phyloP scores from a whole-genome alignment of 2,113 vertebrate species.

The Nycticryphes semicollaris region DNA sequence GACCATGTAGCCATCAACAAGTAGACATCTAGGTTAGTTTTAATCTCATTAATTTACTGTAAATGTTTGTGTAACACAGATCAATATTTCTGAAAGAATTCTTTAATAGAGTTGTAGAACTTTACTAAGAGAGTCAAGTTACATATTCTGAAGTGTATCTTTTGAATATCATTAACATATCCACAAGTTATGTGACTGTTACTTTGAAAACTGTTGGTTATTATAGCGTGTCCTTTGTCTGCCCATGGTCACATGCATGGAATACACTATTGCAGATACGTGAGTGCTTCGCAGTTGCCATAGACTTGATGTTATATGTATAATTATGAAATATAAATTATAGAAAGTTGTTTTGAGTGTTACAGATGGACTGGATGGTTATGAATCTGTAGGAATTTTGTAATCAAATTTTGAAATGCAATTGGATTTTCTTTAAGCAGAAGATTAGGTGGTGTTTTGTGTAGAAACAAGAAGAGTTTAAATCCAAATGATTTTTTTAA shows the following conservation, averaged over 20 bases:
- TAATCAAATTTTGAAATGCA: background rate
- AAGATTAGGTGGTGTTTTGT: background rate
- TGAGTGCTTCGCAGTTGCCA: background rate
- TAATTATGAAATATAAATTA: background rate
- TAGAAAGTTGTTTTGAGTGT: background rate
- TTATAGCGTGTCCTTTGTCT: background rate
- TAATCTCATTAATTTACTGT: background rate
- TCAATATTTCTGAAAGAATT: background rate
- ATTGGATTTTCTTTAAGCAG: background rate
- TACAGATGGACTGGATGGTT: background rate
- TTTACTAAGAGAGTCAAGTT: background rate
- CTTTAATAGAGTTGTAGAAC: background rate
- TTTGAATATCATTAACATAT: background rate
- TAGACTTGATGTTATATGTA: background rate
- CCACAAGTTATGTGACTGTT: background rate
- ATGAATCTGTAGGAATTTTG: background rate
- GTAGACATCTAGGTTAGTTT: background rate
- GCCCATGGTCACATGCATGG: background rate
- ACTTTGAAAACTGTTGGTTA: background rate
- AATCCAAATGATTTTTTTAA: background rate
- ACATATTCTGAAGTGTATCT: background rate
- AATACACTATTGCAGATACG: background rate
- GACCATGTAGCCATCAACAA: background rate
- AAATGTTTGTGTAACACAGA: background rate
- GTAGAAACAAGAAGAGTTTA: background rate